Evolutionary conservation across 2,888 invertebrate genomes (phyloP), one percentile per base, ranked within the genome.

Genomic region (Anagyrus pseudococci): DNA sequence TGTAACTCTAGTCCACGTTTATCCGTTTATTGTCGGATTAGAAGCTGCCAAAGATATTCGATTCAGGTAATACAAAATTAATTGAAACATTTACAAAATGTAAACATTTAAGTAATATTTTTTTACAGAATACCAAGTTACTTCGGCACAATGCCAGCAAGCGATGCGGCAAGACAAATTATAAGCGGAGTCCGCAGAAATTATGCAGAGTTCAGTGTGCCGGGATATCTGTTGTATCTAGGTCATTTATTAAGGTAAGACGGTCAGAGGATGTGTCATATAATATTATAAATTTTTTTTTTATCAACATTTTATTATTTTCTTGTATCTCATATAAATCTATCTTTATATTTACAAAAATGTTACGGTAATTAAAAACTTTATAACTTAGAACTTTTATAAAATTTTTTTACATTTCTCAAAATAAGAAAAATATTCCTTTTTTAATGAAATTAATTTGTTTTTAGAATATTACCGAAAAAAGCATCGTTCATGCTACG

Each of bases 171-270:
- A 0, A 75, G 73, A 47, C 83, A 82, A 54, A 87, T 89, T 53
- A 77, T 89, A 19, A 85, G 87, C 44, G 88, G 87, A 25, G 86
- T 89, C 2, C 82, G 87, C 10, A 81, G 86, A 46, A 87, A 88
- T 75, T 85, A 86, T 69, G 83, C 84, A 4, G 86, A 87, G 73
- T 85, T 87, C 23, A 88, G 88, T 41, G 85, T 89, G 10, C 89
- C 89, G 0, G 84, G 84, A 67, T 85, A 86, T 73, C 74, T 87
- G 50, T 73, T 87, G 4, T 85, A 84, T 70, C 78, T 88, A 19
- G 86, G 87, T 4, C 86, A 86, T 69, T 71, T 87, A 4, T 78
- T 87, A 37, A 80, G 81, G 83, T 82, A 73, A 48, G 25, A 37
- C n/a, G n/a, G n/a, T 8, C 2, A 37, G 8, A 37, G 2, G 8